Evolutionary conservation across 2,113 vertebrate genomes (phyloP).

Genomic region (human): DNA sequence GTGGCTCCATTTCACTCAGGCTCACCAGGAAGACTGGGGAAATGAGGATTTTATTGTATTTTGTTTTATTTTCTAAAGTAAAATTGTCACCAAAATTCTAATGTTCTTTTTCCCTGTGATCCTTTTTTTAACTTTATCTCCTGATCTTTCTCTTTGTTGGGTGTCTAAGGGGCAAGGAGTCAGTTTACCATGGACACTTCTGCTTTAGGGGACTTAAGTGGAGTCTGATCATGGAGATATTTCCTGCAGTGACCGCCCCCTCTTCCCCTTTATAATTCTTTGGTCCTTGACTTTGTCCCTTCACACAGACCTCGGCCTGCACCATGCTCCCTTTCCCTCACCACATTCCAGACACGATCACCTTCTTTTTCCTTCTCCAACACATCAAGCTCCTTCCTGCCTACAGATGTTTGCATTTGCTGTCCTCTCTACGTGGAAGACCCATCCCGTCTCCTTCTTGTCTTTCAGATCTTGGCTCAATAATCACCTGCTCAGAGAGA

Average conservation of each 20-base stretch:
- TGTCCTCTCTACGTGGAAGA: not conserved
- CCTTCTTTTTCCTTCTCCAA: not conserved
- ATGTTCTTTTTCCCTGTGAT: not conserved
- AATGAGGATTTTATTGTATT: not conserved
- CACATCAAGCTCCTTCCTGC: not conserved
- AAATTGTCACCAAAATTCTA: not conserved
- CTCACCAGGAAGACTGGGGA: not conserved
- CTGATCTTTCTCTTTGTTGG: not conserved
- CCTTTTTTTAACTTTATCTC: not conserved
- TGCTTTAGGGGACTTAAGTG: no score
- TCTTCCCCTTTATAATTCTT: not conserved
- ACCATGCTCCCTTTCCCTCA: not conserved
- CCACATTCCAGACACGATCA: not conserved
- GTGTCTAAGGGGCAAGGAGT: not conserved
- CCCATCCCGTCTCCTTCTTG: not conserved
- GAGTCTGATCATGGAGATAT: not conserved
- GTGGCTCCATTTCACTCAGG: not conserved
- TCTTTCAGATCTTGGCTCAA: not conserved
- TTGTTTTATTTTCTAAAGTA: not conserved
- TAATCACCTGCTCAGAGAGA: not conserved
- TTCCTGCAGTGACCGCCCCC: not conserved
- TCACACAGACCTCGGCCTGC: not conserved
- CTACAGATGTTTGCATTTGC: not conserved
- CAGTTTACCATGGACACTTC: not conserved
- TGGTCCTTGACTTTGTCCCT: not conserved